Percentiles rank a stretch among this genome's conserved stretches.
These are phyloP conservation scores for Takifugu ocellatus DNA, from an alignment of 2,797 vertebrate genomes.

Conservation along the genomic window DNA sequence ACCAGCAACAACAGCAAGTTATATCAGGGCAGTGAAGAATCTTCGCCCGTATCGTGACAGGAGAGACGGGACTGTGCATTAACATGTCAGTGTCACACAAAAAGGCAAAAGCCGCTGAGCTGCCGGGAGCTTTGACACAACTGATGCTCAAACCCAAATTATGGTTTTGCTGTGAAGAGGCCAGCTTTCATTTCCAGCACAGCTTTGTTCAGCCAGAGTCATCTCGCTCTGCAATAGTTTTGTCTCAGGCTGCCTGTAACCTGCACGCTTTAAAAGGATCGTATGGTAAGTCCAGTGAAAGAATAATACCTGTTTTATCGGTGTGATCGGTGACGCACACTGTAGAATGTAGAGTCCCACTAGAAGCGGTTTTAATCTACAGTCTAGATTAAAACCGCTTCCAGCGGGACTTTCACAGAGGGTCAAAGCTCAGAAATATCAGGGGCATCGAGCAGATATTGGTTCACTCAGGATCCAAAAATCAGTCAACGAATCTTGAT, in stretches of 20 bases:
- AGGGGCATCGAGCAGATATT: background rate
- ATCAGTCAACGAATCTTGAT: background rate
- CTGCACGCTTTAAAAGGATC: constrained; percentile 18
- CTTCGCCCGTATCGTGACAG: background rate
- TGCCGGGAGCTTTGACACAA: constrained; percentile 41
- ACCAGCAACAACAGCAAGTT: background rate
- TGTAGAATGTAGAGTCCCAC: constrained; percentile 12
- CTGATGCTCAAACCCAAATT: constrained; percentile 36
- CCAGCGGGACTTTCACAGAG: background rate
- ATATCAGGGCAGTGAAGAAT: background rate
- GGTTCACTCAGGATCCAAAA: no score
- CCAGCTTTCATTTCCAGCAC: constrained; percentile 15
- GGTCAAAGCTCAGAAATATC: background rate
- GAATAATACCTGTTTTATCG: background rate
- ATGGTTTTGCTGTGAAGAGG: constrained; percentile 28
- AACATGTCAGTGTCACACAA: constrained; percentile 14
- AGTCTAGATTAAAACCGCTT: background rate
- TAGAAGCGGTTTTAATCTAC: background rate
- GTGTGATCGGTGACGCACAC: background rate
- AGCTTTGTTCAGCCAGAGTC: constrained; percentile 20
- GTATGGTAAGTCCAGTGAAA: constrained; percentile 9
- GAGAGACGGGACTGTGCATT: constrained; percentile 16
- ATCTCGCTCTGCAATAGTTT: background rate
- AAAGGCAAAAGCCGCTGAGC: constrained; percentile 14
- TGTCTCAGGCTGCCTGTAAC: background rate